Base-by-base conservation (phyloP, 2,797 vertebrate genomes). In the Notolepis coatsorum region DNA sequence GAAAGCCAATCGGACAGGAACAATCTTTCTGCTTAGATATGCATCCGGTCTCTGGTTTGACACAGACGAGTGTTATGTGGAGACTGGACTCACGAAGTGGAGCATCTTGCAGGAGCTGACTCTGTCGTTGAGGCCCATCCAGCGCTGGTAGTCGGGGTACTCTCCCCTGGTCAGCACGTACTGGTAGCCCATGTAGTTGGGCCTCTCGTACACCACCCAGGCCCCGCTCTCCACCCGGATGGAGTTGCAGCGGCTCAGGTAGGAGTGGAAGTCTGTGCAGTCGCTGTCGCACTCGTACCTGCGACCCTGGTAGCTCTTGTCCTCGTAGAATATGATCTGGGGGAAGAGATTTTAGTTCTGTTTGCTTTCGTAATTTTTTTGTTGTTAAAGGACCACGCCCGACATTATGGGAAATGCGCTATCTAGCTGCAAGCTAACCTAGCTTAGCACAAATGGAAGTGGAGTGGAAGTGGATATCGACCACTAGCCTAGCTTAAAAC, bases 111-210 rank as follows among this genome's bases (percentile, higher is more conserved):
- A 88, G 70, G 86, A 86, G 13, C 76, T 79, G 59, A 88, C 65
- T 12, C 52, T 84, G 55, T 88, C 84, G 2, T 48, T 88, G 71
- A 84, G 85, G 54, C 82, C 82, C 84, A 85, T 80, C 86, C 86
- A 87, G 60, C 79, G 80, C 71, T 86, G 82, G 75, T 23, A 85
- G 80, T 88, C 81, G 0, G 53, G 24, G 3, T 86, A 88, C 61
- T 88, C 84, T 39, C 86, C 82, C 0, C 80, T 79, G 60, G 23
- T 75, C 18, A 88, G 83, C 52, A 85, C n/a, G 33, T 85, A 85
- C 74, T 84, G 81, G 76, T 77, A 81, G 1, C 83, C 85, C 60
- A 81, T 84, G 74, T 68, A 88, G 74, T 48, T 72, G 60, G 83
- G 74, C 18, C 41, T 79, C 58, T 85, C 85, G 6, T 83, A 88